Evolutionary conservation across 2,888 invertebrate genomes (phyloP).

Genomic region (Parnassius orleans): DNA sequence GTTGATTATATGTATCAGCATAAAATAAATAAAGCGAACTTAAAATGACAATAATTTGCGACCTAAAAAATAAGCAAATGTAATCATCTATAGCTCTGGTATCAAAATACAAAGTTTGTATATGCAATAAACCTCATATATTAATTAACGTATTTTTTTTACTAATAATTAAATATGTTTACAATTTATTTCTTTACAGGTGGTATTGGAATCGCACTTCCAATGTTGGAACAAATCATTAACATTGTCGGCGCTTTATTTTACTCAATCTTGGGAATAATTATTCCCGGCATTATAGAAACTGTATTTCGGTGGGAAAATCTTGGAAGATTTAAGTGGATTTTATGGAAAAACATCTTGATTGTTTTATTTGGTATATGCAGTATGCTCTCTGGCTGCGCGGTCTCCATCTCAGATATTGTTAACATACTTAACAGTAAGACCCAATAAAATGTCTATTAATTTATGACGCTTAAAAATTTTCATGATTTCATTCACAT

Average conservation of each 20-base stretch:
- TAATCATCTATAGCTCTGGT: no score
- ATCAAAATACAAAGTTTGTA: no score
- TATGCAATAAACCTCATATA: no score
- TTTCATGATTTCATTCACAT: no score
- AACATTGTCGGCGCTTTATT: slow-evolving; percentile 79
- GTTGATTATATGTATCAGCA: no score
- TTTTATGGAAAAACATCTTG: slow-evolving; percentile 84
- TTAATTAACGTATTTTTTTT: no score
- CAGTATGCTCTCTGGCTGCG: slow-evolving; percentile 83
- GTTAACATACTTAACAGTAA: slow-evolving; percentile 71
- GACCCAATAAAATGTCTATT: slow-evolving; percentile 35
- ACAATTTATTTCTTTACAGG: slow-evolving; percentile 42
- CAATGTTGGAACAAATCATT: slow-evolving; percentile 72
- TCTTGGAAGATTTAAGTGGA: slow-evolving; percentile 85
- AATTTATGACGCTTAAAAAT: not conserved
- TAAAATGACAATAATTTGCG: no score
- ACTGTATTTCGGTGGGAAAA: slow-evolving; percentile 85
- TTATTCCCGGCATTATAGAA: slow-evolving; percentile 88
- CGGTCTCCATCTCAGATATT: slow-evolving; percentile 62
- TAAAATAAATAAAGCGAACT: no score
- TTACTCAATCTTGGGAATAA: slow-evolving; percentile 86
- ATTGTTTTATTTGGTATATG: slow-evolving; percentile 82
- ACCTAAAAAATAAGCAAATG: no score
- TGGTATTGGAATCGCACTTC: slow-evolving; percentile 86
- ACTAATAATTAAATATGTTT: no score